Evolutionary conservation across 2,797 vertebrate genomes (phyloP), one percentile per base, ranked within the genome.

Genomic region (Tadarida brasiliensis): DNA sequence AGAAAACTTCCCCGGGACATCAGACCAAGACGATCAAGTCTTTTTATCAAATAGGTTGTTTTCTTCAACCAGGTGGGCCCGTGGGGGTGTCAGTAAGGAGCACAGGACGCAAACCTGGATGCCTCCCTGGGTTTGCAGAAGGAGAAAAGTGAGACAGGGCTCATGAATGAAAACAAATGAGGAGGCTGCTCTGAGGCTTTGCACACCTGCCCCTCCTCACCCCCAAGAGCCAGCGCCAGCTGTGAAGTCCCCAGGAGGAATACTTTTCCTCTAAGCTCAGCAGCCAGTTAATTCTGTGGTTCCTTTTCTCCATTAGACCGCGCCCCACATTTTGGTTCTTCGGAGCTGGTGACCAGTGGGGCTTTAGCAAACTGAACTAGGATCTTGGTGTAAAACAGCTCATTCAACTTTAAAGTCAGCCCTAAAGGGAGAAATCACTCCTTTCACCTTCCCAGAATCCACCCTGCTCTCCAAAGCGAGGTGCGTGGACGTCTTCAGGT

Each of bases 41-140:
- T 87, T 84, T 96, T 90, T 63, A 67, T 54, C 77, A 74, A 76
- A 80, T 3, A 59, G 59, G 17, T 54, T 87, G n/a, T 80, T 91
- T 91, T 82, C 87, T 28, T 73, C 33, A 39, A 85, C 39, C 22
- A 85, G 26, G 6, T 7, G n/a, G 47, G 78, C 44, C 30, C 7
- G n/a, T 80, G 47, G 56, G 33, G n/a, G 15, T 56, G 30, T 74
- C 39, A 61, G 14, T 49, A n/a, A 77, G 56, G 47, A 74, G 20
- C 4, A 1, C 5, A 30, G 49, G 20, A 54, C 26, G 7, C 61
- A 35, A 51, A 59, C 4, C n/a, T 12, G 78, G 84, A n/a, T 7
- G 71, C 33, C 67, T 74, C 33, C 49, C 8, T 7, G 26, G 3
- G 39, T 56, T 26, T 17, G 44, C 11, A 22, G 49, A 22, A 47